Evolutionary conservation across 2,888 invertebrate genomes (phyloP), one percentile per base, ranked within the genome.

Genomic region (Craniophora ligustri): DNA sequence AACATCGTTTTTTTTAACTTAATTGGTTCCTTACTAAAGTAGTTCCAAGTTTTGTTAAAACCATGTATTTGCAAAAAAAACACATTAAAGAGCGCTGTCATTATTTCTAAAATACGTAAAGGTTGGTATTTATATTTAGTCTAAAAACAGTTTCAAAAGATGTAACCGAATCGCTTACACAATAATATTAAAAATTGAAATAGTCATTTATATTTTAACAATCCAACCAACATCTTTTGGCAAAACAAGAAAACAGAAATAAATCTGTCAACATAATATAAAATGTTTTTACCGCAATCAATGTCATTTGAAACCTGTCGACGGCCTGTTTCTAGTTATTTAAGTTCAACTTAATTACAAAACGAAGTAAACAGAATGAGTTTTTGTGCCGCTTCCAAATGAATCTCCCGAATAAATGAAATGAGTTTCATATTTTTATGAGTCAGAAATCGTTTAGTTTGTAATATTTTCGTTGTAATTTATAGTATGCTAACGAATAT

Each of bases 401-500:
- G 64, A 48, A 65, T 56, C 49, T 68, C 68, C 38, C 49, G 64
- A 61, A 65, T 66, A 67, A 71, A 61, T 56, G 28, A 64, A 74
- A 73, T 73, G 55, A 67, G 67, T 68, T 74, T 67, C 66, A 70
- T 65, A 74, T 72, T 79, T 76, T 79, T 77, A 78, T 59, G 66
- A 70, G 67, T 69, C 62, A 49, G 36, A 73, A 70, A 70, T 42
- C 63, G 60, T 70, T 67, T 63, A 66, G 67, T 53, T 51, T 60
- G 63, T 56, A 67, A 73, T 75, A 75, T 72, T 76, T 82, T 80
- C 58, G 51, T 72, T 67, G 59, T 75, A 81, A 85, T 86, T 85
- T 88, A 87, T 88, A 56, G 74, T 50, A 74, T 62, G 67, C 82
- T 88, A 88, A 88, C 86, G 87, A 88, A 85, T 80, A 68, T 70